Percentiles rank a stretch among this genome's conserved stretches.
phyloP scores from a whole-genome alignment of 1,140 invertebrate species.

The Halictus rubicundus region DNA sequence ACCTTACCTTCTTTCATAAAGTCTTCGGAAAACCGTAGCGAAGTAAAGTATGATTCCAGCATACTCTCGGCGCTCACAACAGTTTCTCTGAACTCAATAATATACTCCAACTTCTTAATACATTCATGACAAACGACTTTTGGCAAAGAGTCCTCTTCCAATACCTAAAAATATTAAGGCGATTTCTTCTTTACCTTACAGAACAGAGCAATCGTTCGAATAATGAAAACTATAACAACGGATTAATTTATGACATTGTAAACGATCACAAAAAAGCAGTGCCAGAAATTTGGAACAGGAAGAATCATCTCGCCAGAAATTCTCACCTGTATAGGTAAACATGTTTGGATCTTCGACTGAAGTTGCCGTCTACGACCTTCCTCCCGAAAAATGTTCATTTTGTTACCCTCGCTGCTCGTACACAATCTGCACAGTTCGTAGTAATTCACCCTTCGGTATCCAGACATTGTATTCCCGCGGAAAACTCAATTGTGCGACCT shows the following conservation, averaged over 20 bases:
- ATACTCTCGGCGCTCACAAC: conserved; percentile 85
- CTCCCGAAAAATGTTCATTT: conserved; percentile 85
- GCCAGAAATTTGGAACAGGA: not conserved
- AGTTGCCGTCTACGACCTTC: conserved; percentile 84
- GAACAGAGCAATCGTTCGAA: not conserved
- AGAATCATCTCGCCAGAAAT: not conserved
- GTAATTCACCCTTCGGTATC: conserved; percentile 85
- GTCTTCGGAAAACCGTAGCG: conserved; percentile 83
- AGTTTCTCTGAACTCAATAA: conserved; percentile 84
- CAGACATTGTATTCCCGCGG: conserved; percentile 81
- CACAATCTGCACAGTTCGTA: conserved; percentile 87
- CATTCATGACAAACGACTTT: conserved; percentile 87
- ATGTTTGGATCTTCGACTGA: conserved; percentile 84
- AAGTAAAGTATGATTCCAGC: conserved; percentile 85
- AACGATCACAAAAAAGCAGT: not conserved
- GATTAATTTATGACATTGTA: not conserved
- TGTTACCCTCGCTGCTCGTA: conserved; percentile 84
- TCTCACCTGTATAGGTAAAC: conserved; percentile 83
- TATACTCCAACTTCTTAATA: conserved; percentile 83
- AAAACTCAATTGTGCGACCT: conserved; percentile 51
- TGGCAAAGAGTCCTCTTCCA: conserved; percentile 85
- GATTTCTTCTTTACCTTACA: not conserved
- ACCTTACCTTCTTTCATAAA: conserved; percentile 85
- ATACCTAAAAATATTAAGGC: conserved; percentile 78
- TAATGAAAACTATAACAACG: not conserved